These are phyloP conservation scores for Sebastes elongatus DNA, from an alignment of 2,797 vertebrate genomes.

Conservation along the genomic window DNA sequence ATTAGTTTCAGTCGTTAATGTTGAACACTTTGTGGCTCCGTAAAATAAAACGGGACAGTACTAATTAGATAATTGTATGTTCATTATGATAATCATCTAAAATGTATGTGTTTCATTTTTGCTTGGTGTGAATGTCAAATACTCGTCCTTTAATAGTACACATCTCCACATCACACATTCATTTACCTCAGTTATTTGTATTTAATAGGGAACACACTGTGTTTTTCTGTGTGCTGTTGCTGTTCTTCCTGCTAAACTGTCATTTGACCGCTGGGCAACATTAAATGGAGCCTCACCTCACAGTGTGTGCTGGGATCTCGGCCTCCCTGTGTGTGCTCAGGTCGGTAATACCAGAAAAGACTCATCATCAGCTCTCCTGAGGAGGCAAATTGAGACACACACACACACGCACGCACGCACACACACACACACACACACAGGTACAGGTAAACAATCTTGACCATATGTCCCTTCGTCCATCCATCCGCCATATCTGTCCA, in stretches of 20 bases:
- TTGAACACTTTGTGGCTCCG: neutral
- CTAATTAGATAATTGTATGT: neutral
- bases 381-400: conserved; percentile 26
- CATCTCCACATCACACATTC: neutral
- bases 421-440: conserved; percentile 7
- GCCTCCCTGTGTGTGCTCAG: conserved; percentile 98
- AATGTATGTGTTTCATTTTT: neutral
- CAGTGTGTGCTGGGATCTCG: conserved; percentile 95
- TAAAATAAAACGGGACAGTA: neutral
- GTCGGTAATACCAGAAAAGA: conserved; percentile 99
- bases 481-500: neutral
- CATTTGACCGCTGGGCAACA: neutral
- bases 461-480: neutral
- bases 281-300: conserved; percentile 86
- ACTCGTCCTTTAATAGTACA: neutral
- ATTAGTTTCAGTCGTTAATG: neutral
- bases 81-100: neutral
- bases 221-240: neutral
- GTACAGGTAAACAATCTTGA: conserved; percentile 25
- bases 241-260: neutral
- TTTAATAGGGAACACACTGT: neutral
- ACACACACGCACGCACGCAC: conserved; percentile 8
- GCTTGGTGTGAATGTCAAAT: neutral
- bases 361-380: conserved; percentile 99
- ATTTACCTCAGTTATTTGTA: neutral